Evolutionary conservation across 1,140 invertebrate species (phyloP).

Genomic region (Hesperophylax magnus): DNA sequence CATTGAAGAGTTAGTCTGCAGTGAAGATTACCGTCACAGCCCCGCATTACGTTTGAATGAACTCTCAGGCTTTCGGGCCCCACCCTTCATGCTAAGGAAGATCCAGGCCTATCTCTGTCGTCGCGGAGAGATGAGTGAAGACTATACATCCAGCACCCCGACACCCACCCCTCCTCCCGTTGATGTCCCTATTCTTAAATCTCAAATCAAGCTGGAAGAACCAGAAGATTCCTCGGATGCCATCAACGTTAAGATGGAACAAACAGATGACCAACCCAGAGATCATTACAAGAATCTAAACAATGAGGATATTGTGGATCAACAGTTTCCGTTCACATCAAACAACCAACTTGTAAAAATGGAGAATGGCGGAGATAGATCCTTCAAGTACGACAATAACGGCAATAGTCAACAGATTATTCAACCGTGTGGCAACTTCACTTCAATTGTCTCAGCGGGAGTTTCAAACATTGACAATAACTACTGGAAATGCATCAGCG

Average conservation of each 20-base stretch:
- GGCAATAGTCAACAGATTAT: slow-evolving; percentile 31
- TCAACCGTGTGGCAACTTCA: slow-evolving; percentile 43
- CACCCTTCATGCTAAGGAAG: slow-evolving; percentile 81
- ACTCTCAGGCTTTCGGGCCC: slow-evolving; percentile 80
- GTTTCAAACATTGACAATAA: slow-evolving; percentile 47
- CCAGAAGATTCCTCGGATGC: slow-evolving; percentile 47
- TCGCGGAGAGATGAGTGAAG: slow-evolving; percentile 52
- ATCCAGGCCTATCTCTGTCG: slow-evolving; percentile 74
- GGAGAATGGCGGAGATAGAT: slow-evolving; percentile 2
- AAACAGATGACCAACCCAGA: slow-evolving; percentile 39
- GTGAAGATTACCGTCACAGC: slow-evolving; percentile 81
- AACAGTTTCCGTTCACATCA: slow-evolving; percentile 11
- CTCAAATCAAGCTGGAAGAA: slow-evolving; percentile 47
- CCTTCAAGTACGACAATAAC: slow-evolving; percentile 35
- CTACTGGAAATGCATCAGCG: slow-evolving; percentile 49
- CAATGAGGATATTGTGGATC: slow-evolving; percentile 37
- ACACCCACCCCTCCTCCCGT: slow-evolving; percentile 53
- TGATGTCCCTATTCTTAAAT: slow-evolving; percentile 29
- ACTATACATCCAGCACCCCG: slow-evolving; percentile 50
- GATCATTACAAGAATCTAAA: slow-evolving; percentile 47
- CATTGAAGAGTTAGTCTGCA: slow-evolving; percentile 80
- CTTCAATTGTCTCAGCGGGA: slow-evolving; percentile 52
- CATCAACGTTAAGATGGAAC: slow-evolving; percentile 43
- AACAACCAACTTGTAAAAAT: slow-evolving; percentile 34
- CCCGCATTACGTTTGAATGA: slow-evolving; percentile 77